Evolutionary conservation across 2,888 invertebrate genomes (phyloP).

Genomic region (Hoplodrina ambigua): DNA sequence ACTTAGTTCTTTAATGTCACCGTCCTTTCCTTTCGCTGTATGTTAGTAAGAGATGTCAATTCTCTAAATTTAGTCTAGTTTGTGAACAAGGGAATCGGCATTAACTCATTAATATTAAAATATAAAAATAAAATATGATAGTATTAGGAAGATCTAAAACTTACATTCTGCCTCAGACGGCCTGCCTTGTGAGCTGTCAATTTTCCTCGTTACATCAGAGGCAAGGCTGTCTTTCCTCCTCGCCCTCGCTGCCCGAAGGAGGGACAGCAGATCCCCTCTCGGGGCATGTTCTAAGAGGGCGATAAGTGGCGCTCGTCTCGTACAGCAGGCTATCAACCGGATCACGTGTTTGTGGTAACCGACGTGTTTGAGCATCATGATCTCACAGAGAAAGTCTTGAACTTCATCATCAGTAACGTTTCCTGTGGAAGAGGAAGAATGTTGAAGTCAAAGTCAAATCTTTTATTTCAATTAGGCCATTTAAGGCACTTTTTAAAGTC

Average conservation of each 20-base stretch:
- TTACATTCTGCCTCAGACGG: constrained; percentile 91
- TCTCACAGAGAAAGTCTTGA: constrained; percentile 94
- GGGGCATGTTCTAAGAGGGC: constrained; percentile 95
- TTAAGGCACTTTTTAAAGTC: neutral
- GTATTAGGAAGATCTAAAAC: constrained; percentile 63
- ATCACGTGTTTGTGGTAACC: constrained; percentile 95
- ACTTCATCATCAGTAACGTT: constrained; percentile 90
- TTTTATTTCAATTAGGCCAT: too few species aligned
- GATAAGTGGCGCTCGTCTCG: constrained; percentile 92
- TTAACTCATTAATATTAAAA: too few species aligned
- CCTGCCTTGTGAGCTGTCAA: constrained; percentile 74
- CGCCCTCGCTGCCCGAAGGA: constrained; percentile 89
- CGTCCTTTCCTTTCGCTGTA: too few species aligned
- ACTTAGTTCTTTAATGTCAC: too few species aligned
- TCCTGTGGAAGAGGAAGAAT: constrained; percentile 76
- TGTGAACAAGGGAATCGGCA: too few species aligned
- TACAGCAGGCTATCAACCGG: constrained; percentile 93
- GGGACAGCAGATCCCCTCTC: constrained; percentile 93
- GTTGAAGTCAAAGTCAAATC: neutral
- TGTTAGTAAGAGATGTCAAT: too few species aligned
- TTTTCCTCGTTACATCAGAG: constrained; percentile 87
- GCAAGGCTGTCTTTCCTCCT: constrained; percentile 71
- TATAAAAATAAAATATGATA: too few species aligned
- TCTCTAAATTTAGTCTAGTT: too few species aligned
- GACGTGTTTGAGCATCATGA: constrained; percentile 94